Conservation (phyloP, 2,888 invertebrate genomes). For the Andrena trimmerana region DNA sequence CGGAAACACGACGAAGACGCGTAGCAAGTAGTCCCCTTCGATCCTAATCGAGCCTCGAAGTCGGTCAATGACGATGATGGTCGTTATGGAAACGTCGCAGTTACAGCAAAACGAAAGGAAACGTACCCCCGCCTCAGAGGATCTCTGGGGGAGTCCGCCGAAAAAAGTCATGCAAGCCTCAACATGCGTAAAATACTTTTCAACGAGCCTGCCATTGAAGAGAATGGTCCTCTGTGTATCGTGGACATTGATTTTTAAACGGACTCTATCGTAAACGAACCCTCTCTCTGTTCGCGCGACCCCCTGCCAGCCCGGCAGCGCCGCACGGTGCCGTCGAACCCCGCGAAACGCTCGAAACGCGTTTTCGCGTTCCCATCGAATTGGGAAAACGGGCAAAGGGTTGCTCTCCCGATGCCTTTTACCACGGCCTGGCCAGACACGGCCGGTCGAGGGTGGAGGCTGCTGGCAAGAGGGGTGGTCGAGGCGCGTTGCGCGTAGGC, state of each 20-base stretch:
- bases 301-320: slow-evolving; percentile 39
- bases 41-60: background rate
- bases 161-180: slow-evolving; percentile 12
- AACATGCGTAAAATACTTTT: slow-evolving; percentile 24
- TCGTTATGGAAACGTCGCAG: background rate
- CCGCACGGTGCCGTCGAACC: slow-evolving; percentile 31
- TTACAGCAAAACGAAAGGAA: background rate
- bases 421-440: slow-evolving; percentile 62
- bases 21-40: background rate
- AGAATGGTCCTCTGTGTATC: slow-evolving; percentile 50
- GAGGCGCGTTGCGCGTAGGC: slow-evolving; percentile 26
- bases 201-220: slow-evolving; percentile 35
- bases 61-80: background rate
- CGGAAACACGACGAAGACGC: background rate
- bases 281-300: slow-evolving; percentile 17
- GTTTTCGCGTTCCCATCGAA: slow-evolving; percentile 76
- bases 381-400: slow-evolving; percentile 78
- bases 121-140: too few species aligned
- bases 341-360: slow-evolving; percentile 73
- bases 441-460: slow-evolving; percentile 27
- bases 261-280: slow-evolving; percentile 68
- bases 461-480: slow-evolving; percentile 38
- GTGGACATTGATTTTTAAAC: slow-evolving; percentile 76
- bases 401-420: slow-evolving; percentile 74
- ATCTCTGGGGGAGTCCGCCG: background rate